A percentile compares a stretch with the other conserved stretches of the same genome.
Evolutionary conservation across 1,140 invertebrate species (phyloP).

Genomic region (Eufriesea mexicana): DNA sequence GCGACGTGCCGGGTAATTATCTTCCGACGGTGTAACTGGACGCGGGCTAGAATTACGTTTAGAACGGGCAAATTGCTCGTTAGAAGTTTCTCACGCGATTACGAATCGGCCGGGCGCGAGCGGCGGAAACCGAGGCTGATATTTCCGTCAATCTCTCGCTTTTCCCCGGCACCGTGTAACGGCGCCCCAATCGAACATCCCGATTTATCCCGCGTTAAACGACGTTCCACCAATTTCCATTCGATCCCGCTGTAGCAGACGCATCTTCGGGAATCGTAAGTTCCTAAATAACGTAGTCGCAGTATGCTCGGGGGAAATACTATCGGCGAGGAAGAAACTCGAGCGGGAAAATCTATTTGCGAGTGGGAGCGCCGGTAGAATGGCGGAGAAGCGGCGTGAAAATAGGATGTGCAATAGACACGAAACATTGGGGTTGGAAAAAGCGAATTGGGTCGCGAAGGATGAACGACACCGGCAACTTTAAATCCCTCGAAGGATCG

Average conservation of each 20-base stretch:
- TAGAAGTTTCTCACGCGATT: not conserved
- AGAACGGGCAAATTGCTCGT: not conserved
- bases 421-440: not conserved
- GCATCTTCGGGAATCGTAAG: not conserved
- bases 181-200: too few species aligned
- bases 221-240: not conserved
- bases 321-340: not conserved
- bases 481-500: slow-evolving; percentile 12
- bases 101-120: not conserved
- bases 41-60: not conserved
- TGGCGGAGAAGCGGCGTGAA: not conserved
- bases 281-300: slow-evolving; percentile 21
- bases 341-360: slow-evolving; percentile 13
- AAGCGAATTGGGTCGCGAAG: slow-evolving; percentile 12
- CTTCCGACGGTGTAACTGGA: not conserved
- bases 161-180: too few species aligned
- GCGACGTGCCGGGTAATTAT: not conserved
- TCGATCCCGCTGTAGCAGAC: too few species aligned
- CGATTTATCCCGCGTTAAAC: not conserved
- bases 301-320: slow-evolving; percentile 18
- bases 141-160: too few species aligned
- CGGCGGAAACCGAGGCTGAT: not conserved
- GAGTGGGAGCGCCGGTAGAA: not conserved
- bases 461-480: not conserved
- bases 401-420: slow-evolving; percentile 25